These are phyloP conservation scores for Ypsolopha scabrella DNA, from an alignment of 2,888 invertebrate species.

Conservation along the genomic window DNA sequence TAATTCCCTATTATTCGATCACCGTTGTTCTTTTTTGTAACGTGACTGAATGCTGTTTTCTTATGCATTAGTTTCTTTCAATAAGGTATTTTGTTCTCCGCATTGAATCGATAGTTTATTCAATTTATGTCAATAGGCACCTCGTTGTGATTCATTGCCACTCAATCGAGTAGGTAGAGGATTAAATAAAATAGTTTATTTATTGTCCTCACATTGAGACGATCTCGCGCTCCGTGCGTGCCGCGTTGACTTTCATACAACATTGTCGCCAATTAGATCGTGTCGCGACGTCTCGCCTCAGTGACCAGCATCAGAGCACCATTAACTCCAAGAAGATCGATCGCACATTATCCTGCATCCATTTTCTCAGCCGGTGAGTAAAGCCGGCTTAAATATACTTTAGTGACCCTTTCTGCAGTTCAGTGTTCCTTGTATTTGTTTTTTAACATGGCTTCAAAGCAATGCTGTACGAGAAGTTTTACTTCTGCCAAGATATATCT, in stretches of 20 bases:
- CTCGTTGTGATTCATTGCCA: conserved; percentile 37
- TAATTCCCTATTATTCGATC: neutral
- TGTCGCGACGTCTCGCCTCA: conserved; percentile 12
- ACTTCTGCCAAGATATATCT: no score
- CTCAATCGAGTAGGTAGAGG: conserved; percentile 31
- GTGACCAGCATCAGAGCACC: neutral
- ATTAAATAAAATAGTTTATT: conserved; percentile 39
- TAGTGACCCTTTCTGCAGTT: no score
- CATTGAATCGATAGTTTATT: conserved; percentile 28
- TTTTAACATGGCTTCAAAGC: no score
- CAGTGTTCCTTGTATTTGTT: no score
- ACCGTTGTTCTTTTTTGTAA: conserved; percentile 27
- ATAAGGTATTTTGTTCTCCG: neutral
- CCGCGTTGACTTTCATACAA: conserved; percentile 25
- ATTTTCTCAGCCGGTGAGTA: neutral
- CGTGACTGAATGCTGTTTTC: conserved; percentile 29
- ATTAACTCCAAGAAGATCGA: neutral
- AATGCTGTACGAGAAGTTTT: no score
- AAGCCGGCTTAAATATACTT: neutral
- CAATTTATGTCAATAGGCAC: conserved; percentile 40
- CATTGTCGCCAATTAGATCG: conserved; percentile 27
- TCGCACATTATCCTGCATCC: neutral
- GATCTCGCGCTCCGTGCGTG: conserved; percentile 12
- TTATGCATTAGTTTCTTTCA: neutral
- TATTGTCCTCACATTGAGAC: conserved; percentile 16